These are phyloP conservation scores for Caenorhabditis briggsae DNA, from an alignment of 1,140 invertebrate genomes.

Conservation along the genomic window DNA sequence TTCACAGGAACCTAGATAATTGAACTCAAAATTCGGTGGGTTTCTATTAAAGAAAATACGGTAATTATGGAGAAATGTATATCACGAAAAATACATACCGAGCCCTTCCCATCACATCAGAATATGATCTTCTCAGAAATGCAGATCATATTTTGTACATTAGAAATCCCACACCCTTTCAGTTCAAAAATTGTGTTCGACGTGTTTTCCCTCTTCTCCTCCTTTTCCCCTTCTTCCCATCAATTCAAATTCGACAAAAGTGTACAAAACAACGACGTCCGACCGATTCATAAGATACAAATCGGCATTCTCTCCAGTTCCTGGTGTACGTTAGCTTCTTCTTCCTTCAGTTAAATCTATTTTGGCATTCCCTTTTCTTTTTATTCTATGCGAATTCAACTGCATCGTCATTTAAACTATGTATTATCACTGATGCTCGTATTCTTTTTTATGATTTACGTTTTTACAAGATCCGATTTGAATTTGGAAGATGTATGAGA, in stretches of 20 bases:
- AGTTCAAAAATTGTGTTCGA: not conserved
- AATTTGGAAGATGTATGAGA: not conserved
- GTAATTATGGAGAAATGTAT: too few species aligned
- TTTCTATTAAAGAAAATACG: too few species aligned
- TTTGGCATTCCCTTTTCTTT: not conserved
- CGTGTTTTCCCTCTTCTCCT: too few species aligned
- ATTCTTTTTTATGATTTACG: conserved; percentile 6
- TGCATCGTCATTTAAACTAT: conserved; percentile 42
- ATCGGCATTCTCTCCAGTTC: not conserved
- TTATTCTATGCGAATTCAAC: conserved; percentile 38
- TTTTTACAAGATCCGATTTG: not conserved
- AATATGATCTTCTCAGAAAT: too few species aligned
- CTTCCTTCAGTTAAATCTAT: not conserved
- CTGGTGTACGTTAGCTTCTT: not conserved
- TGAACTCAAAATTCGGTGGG: too few species aligned
- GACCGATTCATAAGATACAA: not conserved
- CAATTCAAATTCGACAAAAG: conserved; percentile 7
- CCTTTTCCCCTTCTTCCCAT: not conserved
- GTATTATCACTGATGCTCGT: not conserved
- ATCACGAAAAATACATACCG: too few species aligned
- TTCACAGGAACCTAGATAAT: too few species aligned
- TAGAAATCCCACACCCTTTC: too few species aligned
- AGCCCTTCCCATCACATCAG: too few species aligned
- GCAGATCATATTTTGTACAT: too few species aligned
- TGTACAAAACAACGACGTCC: not conserved